A percentile compares a stretch with the other conserved stretches of the same genome.
Conservation (phyloP, 2,113 vertebrate species). For the Myotis davidii region DNA sequence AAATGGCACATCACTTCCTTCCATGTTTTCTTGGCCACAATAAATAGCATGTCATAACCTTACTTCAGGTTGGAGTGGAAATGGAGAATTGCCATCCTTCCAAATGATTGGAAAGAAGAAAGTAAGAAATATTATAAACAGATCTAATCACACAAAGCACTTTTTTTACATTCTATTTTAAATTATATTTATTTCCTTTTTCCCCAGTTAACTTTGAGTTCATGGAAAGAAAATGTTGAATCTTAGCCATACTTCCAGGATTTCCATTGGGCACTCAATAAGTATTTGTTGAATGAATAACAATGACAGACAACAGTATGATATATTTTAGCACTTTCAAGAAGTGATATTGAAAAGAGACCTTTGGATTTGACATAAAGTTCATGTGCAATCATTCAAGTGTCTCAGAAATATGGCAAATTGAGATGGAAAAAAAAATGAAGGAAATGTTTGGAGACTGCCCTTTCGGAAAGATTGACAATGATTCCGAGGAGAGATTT, state of each 20-base stretch:
- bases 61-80: not conserved
- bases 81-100: not conserved
- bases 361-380: slow-evolving; percentile 9
- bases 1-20: not conserved
- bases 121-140: not conserved
- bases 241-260: not conserved
- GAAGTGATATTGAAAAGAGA: not conserved
- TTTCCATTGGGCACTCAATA: not conserved
- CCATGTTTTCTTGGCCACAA: not conserved
- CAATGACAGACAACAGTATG: not conserved
- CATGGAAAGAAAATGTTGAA: not conserved
- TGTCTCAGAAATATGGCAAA: not conserved
- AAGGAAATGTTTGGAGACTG: not conserved
- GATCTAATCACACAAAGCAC: not conserved
- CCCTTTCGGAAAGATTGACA: not conserved
- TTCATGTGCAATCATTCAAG: not conserved
- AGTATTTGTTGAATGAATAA: not conserved
- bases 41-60: not conserved
- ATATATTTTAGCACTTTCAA: not conserved
- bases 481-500: not conserved
- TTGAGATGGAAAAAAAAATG: not conserved
- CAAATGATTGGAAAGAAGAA: not conserved
- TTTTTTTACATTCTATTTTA: not conserved
- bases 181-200: not conserved
- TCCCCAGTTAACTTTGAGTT: not conserved